A percentile compares a stretch with the other conserved stretches of the same genome.
Evolutionary conservation across 2,888 invertebrate species (phyloP).

Genomic region (Onchidella celtica): DNA sequence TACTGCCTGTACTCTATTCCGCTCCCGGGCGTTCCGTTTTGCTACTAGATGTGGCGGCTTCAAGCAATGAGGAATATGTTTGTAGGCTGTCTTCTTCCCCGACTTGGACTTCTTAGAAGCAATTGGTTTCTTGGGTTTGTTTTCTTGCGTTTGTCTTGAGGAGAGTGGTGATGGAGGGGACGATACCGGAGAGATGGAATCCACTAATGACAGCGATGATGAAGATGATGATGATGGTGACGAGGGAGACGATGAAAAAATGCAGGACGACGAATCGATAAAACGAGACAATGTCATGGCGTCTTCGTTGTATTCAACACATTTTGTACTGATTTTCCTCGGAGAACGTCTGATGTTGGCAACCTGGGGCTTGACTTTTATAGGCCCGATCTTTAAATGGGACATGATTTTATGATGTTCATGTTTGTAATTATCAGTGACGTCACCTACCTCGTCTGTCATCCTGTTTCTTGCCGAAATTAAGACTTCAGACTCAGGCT

Average conservation of each 20-base stretch:
- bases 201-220: too few relatives aligned
- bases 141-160: neutral
- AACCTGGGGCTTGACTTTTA: too few relatives aligned
- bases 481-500: too few relatives aligned
- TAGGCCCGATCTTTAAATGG: too few relatives aligned
- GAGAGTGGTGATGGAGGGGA: neutral
- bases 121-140: neutral
- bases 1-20: conserved; percentile 85
- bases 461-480: too few relatives aligned
- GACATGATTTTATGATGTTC: too few relatives aligned
- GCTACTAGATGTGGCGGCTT: conserved; percentile 84
- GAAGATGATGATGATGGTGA: neutral
- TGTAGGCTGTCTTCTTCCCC: conserved; percentile 65
- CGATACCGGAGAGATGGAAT: neutral
- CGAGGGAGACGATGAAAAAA: neutral
- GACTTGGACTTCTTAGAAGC: conserved; percentile 2
- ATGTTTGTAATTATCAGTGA: neutral
- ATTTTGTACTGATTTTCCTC: neutral
- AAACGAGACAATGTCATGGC: conserved; percentile 10
- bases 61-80: conserved; percentile 80
- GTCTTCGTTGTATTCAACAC: neutral
- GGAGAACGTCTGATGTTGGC: neutral
- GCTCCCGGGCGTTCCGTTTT: conserved; percentile 84
- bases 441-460: neutral
- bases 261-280: neutral